Evolutionary conservation across 35 echinoderm and acorn worm species (phyloP).

Genomic region (Strongylocentrotus purpuratus): DNA sequence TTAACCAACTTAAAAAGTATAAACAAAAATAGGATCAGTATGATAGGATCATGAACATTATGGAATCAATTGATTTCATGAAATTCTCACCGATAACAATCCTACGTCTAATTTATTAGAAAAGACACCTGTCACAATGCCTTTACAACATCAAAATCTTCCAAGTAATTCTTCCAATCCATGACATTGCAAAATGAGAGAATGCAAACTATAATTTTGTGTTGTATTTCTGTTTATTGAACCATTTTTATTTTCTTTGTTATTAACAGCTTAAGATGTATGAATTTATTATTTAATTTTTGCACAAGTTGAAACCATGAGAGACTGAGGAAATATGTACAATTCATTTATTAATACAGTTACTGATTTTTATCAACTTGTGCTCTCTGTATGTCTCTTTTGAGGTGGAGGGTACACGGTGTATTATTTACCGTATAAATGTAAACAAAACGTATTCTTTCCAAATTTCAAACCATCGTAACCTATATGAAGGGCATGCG

Average conservation of each 20-base stretch:
- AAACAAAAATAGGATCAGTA: neutral
- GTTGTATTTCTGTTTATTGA: neutral
- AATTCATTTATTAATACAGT: neutral
- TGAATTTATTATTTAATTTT: neutral
- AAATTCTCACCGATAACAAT: neutral
- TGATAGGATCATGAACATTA: neutral
- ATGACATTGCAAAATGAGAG: neutral
- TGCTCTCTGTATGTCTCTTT: neutral
- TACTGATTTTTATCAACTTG: neutral
- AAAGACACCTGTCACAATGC: neutral
- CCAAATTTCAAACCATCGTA: neutral
- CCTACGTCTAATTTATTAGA: neutral
- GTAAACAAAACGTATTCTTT: slow-evolving; percentile 12
- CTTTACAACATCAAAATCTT: neutral
- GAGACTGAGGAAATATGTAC: neutral
- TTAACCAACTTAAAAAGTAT: neutral
- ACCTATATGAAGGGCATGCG: neutral
- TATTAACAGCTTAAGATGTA: neutral
- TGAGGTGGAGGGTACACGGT: neutral
- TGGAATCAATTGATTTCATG: neutral
- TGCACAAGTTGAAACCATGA: neutral
- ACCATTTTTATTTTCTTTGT: slow-evolving; percentile 27
- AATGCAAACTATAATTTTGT: neutral
- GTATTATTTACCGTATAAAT: neutral
- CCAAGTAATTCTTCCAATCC: neutral